Percentiles rank a stretch among this genome's conserved stretches.
phyloP scores from a whole-genome alignment of 2,888 invertebrate species.

The Eugnorisma glareosa region DNA sequence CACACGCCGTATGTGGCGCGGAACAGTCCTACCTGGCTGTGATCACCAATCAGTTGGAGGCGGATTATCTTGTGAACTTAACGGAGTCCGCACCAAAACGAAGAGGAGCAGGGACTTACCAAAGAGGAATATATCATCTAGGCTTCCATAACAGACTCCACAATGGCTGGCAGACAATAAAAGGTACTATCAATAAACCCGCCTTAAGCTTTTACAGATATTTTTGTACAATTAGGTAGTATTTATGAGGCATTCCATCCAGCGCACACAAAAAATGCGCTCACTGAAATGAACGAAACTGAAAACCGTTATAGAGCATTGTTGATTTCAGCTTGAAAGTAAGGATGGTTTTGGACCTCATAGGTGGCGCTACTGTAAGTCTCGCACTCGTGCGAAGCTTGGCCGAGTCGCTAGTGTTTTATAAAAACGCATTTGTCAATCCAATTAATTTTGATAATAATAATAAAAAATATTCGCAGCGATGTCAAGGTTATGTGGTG shows the following conservation, averaged over 20 bases:
- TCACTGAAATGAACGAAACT: no score
- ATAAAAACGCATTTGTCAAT: no score
- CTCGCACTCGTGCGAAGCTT: no score
- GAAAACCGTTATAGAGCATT: no score
- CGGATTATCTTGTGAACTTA: constrained; percentile 29
- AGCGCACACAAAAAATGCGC: no score
- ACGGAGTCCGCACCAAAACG: constrained; percentile 3
- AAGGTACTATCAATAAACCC: constrained; percentile 68
- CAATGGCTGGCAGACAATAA: constrained; percentile 72
- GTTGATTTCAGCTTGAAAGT: no score
- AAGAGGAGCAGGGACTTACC: constrained; percentile 14
- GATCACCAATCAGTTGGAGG: constrained; percentile 68
- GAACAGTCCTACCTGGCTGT: constrained; percentile 80
- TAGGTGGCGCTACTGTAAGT: no score
- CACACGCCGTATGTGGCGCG: constrained; percentile 74
- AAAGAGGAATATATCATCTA: constrained; percentile 61
- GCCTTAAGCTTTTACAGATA: background rate
- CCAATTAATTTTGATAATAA: no score
- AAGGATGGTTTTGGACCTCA: no score
- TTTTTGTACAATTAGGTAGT: background rate
- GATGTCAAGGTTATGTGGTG: background rate
- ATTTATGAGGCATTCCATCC: background rate
- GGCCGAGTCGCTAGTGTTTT: no score
- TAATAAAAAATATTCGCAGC: background rate
- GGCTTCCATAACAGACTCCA: constrained; percentile 68